Conservation (phyloP, 2,888 invertebrate genomes). For the Drosophila anomelani region DNA sequence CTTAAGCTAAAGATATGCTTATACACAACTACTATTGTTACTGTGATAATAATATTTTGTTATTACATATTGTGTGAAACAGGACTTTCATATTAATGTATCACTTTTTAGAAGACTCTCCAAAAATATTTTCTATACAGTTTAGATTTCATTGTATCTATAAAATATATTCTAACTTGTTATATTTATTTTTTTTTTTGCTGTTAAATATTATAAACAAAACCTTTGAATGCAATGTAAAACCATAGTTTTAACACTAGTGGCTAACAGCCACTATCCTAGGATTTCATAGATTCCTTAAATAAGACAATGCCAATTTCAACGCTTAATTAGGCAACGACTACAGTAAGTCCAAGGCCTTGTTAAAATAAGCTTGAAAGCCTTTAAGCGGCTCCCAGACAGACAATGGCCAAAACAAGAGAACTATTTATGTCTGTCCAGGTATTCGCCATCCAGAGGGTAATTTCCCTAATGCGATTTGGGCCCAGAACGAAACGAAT, state of each 20-base stretch:
- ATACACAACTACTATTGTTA: not conserved
- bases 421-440: slow-evolving; percentile 63
- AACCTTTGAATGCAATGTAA: not conserved
- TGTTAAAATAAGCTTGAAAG: slow-evolving; percentile 64
- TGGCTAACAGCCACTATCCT: too few species aligned
- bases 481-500: slow-evolving; percentile 18
- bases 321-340: slow-evolving; percentile 31
- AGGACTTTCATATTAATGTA: too few species aligned
- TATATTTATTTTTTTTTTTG: not conserved
- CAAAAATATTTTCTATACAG: too few species aligned
- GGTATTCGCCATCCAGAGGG: slow-evolving; percentile 70
- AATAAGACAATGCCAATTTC: slow-evolving; percentile 16
- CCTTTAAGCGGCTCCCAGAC: slow-evolving; percentile 70
- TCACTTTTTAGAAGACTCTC: too few species aligned
- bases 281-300: too few species aligned
- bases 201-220: not conserved
- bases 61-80: not conserved
- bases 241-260: not conserved
- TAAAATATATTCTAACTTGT: too few species aligned
- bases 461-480: slow-evolving; percentile 78
- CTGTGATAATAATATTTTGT: not conserved
- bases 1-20: not conserved
- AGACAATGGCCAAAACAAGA: slow-evolving; percentile 58
- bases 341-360: slow-evolving; percentile 13
- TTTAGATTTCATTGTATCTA: not conserved